Conservation (phyloP, 2,888 invertebrate species). For the Erpobdella octoculata region DNA sequence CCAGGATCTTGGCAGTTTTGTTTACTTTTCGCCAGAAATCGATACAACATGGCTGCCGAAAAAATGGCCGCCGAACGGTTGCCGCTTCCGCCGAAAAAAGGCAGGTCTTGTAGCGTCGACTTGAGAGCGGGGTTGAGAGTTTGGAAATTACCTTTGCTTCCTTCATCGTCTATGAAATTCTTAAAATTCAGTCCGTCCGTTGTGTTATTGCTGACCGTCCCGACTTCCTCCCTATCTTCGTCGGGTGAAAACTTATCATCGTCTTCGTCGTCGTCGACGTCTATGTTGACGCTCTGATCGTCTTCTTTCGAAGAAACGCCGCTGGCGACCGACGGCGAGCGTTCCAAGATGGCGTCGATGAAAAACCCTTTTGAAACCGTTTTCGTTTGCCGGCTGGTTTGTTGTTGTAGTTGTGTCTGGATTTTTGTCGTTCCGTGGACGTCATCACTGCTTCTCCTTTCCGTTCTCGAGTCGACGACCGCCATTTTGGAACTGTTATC, state of each 20-base stretch:
- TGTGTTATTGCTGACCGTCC: background rate
- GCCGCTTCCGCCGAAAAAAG: background rate
- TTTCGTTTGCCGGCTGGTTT: background rate
- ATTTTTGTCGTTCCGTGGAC: background rate
- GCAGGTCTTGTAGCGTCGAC: background rate
- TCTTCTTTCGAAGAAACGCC: background rate
- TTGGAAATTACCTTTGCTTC: background rate
- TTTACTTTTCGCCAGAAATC: constrained; percentile 4
- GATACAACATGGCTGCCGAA: constrained; percentile 26
- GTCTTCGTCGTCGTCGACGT: constrained; percentile 5
- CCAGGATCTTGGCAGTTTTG: background rate
- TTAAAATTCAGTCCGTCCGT: background rate
- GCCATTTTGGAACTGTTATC: background rate
- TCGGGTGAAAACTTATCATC: background rate
- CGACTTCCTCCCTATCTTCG: constrained; percentile 8
- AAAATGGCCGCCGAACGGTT: constrained; percentile 16
- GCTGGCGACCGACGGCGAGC: background rate
- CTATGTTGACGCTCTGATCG: background rate
- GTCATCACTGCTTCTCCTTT: background rate
- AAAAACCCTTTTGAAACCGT: background rate
- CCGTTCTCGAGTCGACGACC: background rate
- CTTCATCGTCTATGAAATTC: background rate
- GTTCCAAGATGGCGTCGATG: background rate
- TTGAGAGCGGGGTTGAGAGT: background rate
- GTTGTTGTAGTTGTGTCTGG: background rate